Conservation (phyloP, 2,888 invertebrate species). For the Stramonita haemastoma region DNA sequence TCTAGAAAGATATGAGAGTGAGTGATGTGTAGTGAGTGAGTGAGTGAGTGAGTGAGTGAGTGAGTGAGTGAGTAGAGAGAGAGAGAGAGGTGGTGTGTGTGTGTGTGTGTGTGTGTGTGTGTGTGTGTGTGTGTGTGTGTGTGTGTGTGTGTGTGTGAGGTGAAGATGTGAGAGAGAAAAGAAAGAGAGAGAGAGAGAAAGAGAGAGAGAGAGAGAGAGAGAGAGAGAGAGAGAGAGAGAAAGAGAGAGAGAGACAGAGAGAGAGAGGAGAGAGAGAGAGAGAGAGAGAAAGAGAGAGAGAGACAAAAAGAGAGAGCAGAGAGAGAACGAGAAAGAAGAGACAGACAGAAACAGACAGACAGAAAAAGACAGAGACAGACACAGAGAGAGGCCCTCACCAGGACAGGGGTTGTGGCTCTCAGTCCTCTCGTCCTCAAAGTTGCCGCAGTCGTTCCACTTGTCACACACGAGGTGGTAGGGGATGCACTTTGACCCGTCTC, state of each 20-base stretch:
- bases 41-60: no score
- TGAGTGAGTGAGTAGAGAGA: no score
- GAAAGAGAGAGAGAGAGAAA: background rate
- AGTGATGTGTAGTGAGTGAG: no score
- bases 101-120: no score
- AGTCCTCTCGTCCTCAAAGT: slow-evolving; percentile 87
- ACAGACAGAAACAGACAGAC: background rate
- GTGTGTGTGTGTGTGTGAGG: background rate
- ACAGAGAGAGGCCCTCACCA: slow-evolving; percentile 51
- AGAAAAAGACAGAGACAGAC: background rate
- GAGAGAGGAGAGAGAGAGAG: slow-evolving; percentile 49
- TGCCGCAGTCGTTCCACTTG: slow-evolving; percentile 90
- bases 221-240: background rate
- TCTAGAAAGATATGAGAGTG: no score
- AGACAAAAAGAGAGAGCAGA: background rate
- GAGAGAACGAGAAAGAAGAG: background rate
- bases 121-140: no score
- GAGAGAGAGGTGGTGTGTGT: no score
- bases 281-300: background rate
- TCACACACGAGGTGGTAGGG: slow-evolving; percentile 89
- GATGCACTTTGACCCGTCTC: slow-evolving; percentile 91
- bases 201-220: background rate
- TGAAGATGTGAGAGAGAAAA: no score
- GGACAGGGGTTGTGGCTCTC: slow-evolving; percentile 47
- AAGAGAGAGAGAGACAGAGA: slow-evolving; percentile 45